Percentiles rank a stretch among this genome's conserved stretches.
phyloP scores from a whole-genome alignment of 2,113 vertebrate species.

The Gulo gulo region DNA sequence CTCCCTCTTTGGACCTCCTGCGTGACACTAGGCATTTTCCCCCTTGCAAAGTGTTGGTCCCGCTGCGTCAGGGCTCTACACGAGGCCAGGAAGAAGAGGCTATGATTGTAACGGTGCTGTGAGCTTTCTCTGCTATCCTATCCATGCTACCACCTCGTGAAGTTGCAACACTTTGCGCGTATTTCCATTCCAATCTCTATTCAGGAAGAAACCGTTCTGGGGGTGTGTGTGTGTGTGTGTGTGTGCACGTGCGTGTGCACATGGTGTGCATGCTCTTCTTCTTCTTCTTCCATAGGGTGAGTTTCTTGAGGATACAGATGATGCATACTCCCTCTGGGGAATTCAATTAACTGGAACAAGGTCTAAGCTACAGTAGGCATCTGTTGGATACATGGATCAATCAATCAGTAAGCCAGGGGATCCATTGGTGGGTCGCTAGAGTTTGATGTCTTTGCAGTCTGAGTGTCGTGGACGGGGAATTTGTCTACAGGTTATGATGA shows the following conservation, averaged over 20 bases:
- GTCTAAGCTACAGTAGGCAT: not conserved
- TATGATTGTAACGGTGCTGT: accelerated
- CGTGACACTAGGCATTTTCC: not conserved
- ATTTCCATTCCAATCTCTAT: not conserved
- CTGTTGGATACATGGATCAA: not conserved
- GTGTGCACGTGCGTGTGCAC: accelerated
- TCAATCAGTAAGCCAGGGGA: not conserved
- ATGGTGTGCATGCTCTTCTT: accelerated
- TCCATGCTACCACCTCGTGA: accelerated
- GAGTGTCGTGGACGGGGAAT: not conserved
- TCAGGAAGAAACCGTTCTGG: not conserved
- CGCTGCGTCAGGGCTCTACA: not conserved
- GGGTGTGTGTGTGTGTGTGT: not conserved
- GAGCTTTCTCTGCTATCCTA: not conserved
- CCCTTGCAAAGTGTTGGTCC: not conserved
- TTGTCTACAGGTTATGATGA: not conserved
- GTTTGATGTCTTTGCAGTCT: too few species aligned
- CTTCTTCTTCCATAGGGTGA: not conserved
- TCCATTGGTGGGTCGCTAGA: not conserved
- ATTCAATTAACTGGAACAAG: not conserved
- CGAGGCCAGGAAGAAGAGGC: not conserved
- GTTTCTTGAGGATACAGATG: not conserved
- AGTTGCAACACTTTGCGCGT: too few species aligned
- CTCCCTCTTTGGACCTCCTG: not conserved
- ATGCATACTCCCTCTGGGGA: not conserved